Evolutionary conservation across 2,797 vertebrate species (phyloP), one percentile per base, ranked within the genome.

Genomic region (Anabas testudineus): DNA sequence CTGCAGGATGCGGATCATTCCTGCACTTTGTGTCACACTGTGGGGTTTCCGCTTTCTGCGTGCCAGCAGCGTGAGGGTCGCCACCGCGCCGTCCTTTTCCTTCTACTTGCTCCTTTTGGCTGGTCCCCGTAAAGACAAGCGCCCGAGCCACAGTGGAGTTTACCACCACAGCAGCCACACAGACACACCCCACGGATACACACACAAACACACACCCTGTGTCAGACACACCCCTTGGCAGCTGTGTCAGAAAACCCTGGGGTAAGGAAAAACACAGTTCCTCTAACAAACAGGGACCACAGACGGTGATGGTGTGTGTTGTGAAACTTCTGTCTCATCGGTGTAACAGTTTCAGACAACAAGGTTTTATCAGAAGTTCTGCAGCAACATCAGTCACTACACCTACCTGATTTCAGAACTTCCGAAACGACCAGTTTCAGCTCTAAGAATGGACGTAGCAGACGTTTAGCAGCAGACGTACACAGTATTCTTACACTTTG

Each of bases 1-100:
- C 32, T 12, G 46, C 41, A 55, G 53, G 69, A 73, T 64, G 80
- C 74, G 61, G 62, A 66, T 82, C 81, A 90, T 93, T 88, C 88
- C 86, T 89, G 56, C 60, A 55, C 36, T 30, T 22, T 52, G 19
- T 74, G 89, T 91, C 91, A 92, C 66, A 24, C 37, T 3, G 60
- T 16, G 62, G 46, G 69, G 53, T 79, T 89, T 76, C 73, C 78
- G 70, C 60, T 70, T 60, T 72, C 63, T 68, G 61, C 67, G 48
- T 47, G 69, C 54, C 69, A 64, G 52, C 67, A 68, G 55, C 5
- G 51, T 71, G 74, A 87, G 84, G 68, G 56, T 84, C 53, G 71
- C 80, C 81, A 45, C 71, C 14, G 16, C 51, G 24, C 67, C 59
- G 48, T 80, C 72, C 70, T 74, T 69, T 58, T 67, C 37, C 54